Evolutionary conservation across 2,113 vertebrate genomes (phyloP).

Genomic region (Callorhinus ursinus): DNA sequence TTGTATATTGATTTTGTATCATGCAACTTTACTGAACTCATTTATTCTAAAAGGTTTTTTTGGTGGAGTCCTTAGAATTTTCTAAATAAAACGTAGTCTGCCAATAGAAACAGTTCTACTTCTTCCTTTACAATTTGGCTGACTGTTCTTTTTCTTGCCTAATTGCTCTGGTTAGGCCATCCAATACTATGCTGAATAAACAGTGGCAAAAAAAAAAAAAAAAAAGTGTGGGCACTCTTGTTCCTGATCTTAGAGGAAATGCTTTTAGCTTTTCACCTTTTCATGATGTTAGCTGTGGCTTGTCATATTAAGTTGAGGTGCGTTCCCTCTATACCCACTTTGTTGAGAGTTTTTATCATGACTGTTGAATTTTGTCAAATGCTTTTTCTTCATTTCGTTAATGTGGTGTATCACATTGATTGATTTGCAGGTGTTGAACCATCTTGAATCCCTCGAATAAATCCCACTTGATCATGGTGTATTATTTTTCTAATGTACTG

Average conservation of each 20-base stretch:
- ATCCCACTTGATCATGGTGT: not conserved
- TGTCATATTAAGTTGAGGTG: not conserved
- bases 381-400: not conserved
- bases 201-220: not conserved
- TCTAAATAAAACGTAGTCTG: not conserved
- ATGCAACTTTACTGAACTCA: not conserved
- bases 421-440: not conserved
- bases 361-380: not conserved
- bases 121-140: not conserved
- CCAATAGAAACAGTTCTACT: not conserved
- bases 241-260: not conserved
- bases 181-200: not conserved
- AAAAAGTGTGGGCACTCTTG: not conserved
- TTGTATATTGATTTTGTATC: not conserved
- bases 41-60: not conserved
- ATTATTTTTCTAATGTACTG: not conserved
- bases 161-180: not conserved
- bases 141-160: not conserved
- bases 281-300: not conserved
- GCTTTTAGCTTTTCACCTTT: not conserved
- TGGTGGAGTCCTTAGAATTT: not conserved
- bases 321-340: not conserved
- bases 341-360: not conserved
- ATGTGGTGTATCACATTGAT: not conserved
- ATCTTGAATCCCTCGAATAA: not conserved